A percentile compares a stretch with the other conserved stretches of the same genome.
These are phyloP conservation scores for Melanostoma scalare DNA, from an alignment of 2,888 invertebrate genomes.

Conservation along the genomic window DNA sequence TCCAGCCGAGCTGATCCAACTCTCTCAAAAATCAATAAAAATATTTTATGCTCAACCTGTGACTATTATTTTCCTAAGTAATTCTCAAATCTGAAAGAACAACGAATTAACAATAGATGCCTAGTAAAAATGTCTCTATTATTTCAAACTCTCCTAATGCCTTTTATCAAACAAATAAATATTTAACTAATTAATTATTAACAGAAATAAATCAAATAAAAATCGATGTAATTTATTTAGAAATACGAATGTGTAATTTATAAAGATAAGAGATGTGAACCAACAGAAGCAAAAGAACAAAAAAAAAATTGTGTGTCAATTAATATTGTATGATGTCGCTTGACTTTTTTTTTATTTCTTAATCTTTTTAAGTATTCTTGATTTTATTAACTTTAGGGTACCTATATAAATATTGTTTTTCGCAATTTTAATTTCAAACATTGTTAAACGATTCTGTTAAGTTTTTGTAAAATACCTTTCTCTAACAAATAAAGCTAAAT, in stretches of 20 bases:
- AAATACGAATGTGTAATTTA: constrained; percentile 62
- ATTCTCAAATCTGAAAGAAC: too few species aligned
- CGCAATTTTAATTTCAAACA: not conserved
- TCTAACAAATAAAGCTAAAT: not conserved
- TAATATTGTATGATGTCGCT: constrained; percentile 43
- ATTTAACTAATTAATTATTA: not conserved
- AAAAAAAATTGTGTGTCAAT: constrained; percentile 60
- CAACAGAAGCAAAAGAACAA: constrained; percentile 20
- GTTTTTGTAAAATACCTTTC: constrained; percentile 24
- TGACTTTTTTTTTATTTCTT: constrained; percentile 11
- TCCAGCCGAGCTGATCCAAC: too few species aligned
- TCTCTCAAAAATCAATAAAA: too few species aligned
- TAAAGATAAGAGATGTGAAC: constrained; percentile 37
- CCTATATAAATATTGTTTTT: not conserved
- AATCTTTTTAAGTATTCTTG: not conserved
- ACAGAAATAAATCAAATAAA: constrained; percentile 3
- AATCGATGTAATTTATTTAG: constrained; percentile 52
- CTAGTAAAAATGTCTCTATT: not conserved
- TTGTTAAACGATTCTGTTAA: not conserved
- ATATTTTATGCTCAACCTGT: too few species aligned
- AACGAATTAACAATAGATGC: constrained; percentile 9
- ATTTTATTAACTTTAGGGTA: not conserved
- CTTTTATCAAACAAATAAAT: not conserved
- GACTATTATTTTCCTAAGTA: too few species aligned
- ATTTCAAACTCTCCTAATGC: not conserved